Conservation (phyloP, 1,140 invertebrate genomes). For the Drosophila aff. region DNA sequence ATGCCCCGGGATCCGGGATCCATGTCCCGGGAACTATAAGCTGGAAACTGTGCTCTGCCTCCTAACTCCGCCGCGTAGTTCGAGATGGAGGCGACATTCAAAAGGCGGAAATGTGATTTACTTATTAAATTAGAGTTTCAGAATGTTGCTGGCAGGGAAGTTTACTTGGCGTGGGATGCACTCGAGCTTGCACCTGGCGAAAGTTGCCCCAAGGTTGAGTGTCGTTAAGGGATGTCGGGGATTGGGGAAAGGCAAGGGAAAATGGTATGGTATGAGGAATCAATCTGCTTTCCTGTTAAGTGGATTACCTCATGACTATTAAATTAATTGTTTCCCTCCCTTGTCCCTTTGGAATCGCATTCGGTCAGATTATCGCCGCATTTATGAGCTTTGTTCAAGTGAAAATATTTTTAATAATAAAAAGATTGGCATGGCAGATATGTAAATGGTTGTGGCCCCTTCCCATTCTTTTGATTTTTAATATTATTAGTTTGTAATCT, state of each 20-base stretch:
- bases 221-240: conserved; percentile 6
- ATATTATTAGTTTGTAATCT: neutral
- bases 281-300: conserved; percentile 37
- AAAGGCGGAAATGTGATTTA: conserved; percentile 78
- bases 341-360: conserved; percentile 5
- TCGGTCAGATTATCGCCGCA: conserved; percentile 6
- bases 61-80: conserved; percentile 10
- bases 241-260: neutral
- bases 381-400: conserved; percentile 12
- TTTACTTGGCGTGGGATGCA: conserved; percentile 20
- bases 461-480: neutral
- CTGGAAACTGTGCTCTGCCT: conserved; percentile 11
- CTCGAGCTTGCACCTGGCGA: conserved; percentile 35
- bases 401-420: conserved; percentile 13
- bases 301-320: conserved; percentile 48
- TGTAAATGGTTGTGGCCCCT: neutral
- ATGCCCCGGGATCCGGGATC: conserved; percentile 43
- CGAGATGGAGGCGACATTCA: conserved; percentile 46
- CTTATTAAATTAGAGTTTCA: conserved; percentile 73
- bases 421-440: neutral
- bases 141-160: conserved; percentile 27
- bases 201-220: conserved; percentile 16
- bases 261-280: conserved; percentile 8
- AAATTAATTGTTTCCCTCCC: conserved; percentile 35
- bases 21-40: neutral